Evolutionary conservation across 2,113 vertebrate genomes (phyloP).

Genomic region (Aythya baeri): DNA sequence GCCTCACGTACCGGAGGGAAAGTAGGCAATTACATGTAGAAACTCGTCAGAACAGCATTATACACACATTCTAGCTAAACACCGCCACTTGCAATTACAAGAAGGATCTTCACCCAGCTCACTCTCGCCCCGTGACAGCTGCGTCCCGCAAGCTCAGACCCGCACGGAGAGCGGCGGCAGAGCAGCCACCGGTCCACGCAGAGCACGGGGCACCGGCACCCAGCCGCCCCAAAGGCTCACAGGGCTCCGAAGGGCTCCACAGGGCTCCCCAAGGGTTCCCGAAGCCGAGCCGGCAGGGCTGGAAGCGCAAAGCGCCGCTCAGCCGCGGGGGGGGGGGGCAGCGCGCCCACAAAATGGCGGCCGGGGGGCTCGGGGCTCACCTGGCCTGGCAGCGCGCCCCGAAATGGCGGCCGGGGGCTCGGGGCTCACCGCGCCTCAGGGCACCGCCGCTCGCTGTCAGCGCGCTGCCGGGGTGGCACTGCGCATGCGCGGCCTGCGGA

Average conservation of each 20-base stretch:
- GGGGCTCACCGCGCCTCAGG: too few species aligned
- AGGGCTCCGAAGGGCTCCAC: background rate
- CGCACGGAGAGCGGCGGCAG: fast-evolving
- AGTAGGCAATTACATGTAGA: background rate
- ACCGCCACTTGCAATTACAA: fast-evolving
- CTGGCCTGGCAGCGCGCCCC: too few species aligned
- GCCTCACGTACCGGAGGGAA: fast-evolving
- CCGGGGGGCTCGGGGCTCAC: background rate
- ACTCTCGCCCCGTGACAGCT: background rate
- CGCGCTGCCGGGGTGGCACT: background rate
- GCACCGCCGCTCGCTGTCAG: fast-evolving
- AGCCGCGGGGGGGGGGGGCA: background rate
- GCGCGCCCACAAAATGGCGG: background rate
- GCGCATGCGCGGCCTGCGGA: background rate
- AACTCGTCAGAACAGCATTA: background rate
- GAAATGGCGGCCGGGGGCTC: too few species aligned
- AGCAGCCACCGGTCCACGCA: background rate
- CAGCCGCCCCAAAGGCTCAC: background rate
- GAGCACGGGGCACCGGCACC: background rate
- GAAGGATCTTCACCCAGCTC: background rate
- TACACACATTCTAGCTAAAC: background rate
- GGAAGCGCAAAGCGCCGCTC: too few species aligned
- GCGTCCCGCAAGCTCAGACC: too few species aligned
- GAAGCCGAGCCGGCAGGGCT: background rate
- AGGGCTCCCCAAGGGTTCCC: background rate